Evolutionary conservation across 2,113 vertebrate species (phyloP), one percentile per base, ranked within the genome.

Genomic region (Ramphastos sulfuratus): DNA sequence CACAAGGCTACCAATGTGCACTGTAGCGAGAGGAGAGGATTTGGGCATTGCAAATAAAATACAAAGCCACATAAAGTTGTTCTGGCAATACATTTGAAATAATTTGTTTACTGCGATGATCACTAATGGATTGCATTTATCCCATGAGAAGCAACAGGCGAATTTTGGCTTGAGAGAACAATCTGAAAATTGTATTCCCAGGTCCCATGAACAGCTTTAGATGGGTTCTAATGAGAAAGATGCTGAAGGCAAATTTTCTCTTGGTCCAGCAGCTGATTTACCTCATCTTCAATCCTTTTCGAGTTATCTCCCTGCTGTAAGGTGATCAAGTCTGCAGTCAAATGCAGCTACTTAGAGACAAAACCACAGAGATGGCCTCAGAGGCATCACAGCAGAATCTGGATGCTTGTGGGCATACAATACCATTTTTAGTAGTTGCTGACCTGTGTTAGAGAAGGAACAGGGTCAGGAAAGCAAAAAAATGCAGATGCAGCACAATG

Each of bases 391-490:
- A 44, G 65, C 58, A 81, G 60, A 74, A 77, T 67, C 24, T 64
- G 70, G 58, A 95, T 74, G 73, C 73, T 61, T 10, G 12, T 60
- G 77, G 69, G 30, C 39, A 56, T 15, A 74, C 17, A 80, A 23
- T 13, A 54, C 59, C 64, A 87, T 82, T 93, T 95, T 90, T 80
- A 88, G 85, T 33, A 81, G 63, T 33, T 86, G 37, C 24, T 95
- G 76, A 77, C 61, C 70, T 15, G 1, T 31, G 58, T 56, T 64
- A 63, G 42, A 79, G 52, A 60, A 87, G 71, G 52, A 88, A 93
- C 6, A 44, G 54, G 72, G 80, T 94, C 92, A 90, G 75, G 66
- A 93, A 86, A 66, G 74, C 83, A 90, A 37, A 73, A 91, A 95
- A 92, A 81, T 1, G 6, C 58, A 88, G 65, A 78, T 0, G 2